Evolutionary conservation across 2,888 invertebrate genomes (phyloP), one percentile per base, ranked within the genome.

Genomic region (Criorhina ranunculi): DNA sequence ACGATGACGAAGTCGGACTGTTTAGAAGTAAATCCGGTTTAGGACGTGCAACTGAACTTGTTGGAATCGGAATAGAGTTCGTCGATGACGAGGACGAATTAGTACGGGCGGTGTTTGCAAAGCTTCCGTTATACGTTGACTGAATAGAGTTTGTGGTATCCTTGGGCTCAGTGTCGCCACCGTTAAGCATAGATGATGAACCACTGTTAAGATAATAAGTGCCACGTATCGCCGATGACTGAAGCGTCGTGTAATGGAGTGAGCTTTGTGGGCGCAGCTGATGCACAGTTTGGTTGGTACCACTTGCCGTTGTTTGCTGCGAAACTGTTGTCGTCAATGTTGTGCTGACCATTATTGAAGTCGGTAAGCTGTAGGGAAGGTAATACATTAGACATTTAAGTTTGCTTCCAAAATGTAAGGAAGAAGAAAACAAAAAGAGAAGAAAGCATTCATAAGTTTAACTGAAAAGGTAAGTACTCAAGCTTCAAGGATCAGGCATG

Each of bases 321-420:
- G 91, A 89, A 90, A 91, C 91, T 88, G 90, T 91, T 89, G 91
- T 90, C 88, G 91, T 90, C 91, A 91, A 91, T 90, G 91, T 90
- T 90, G 91, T 91, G 90, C 91, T 91, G 90, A 91, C 91, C 91
- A 91, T 91, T 91, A 91, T 91, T 91, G 90, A 89, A 89, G 88
- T 88, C 90, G 90, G 89, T 90, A 89, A 89, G 89, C 91, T 91
- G 88, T 24, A 49, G 33, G 5, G 81, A 55, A 64, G 31, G 11
- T 8, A 7, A 2, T 1, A 42, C 15, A 42, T 17, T 42, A 24
- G 4, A 24, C 35, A 42, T 15, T 15, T 7, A 42, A 5, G 15
- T 42, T 2, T 42, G 42, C 15, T 7, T 17, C 2, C 5, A 42
- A 15, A 5, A 42, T 42, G 15, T 15, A 1, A 5, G 19, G 19